Evolutionary conservation across 2,888 invertebrate genomes (phyloP), one percentile per base, ranked within the genome.

Genomic region (Phortica magna): DNA sequence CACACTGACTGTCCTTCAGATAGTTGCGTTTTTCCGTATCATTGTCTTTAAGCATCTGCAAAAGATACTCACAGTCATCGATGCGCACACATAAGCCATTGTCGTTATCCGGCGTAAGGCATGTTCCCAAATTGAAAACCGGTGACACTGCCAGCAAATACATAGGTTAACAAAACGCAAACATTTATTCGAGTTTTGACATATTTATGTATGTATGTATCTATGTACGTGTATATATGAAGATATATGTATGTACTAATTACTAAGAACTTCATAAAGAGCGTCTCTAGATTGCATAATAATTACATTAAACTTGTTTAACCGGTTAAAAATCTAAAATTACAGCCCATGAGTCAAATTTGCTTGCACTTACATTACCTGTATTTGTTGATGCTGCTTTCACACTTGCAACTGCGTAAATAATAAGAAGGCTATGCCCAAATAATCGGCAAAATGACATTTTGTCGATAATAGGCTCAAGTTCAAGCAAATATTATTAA

Each of bases 1-100:
- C 95, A 84, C 96, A 96, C 80, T 95, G 94, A 7, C 96, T 94
- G 14, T 86, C 82, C 39, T 81, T 73, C 7, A 89, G 79, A 67
- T 84, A 77, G 9, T 80, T 42, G 0, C 82, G 79, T 31, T 85
- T 80, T 0, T 74, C 80, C 0, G 76, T 74, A 5, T 81, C 81
- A 19, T 83, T 55, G 9, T 76, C 57, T 5, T 72, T 78, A 5
- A 88, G 76, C 55, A 89, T 82, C 53, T 84, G 79, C 42, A 79
- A 76, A 31, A 85, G 81, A 65, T 80, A 83, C 1, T 82, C 81
- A 67, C 91, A 91, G 74, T 89, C 81, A 6, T 81, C 75, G 12
- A 91, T 83, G 59, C 84, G 83, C 65, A 91, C 80, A 80, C 91
- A 91, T 5, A 84, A 71, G 0, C 91, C 91, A 2, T 76, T 78